A percentile compares a stretch with the other conserved stretches of the same genome.
phyloP scores from a whole-genome alignment of 2,888 invertebrate genomes.

The Cataglyphis cursor region DNA sequence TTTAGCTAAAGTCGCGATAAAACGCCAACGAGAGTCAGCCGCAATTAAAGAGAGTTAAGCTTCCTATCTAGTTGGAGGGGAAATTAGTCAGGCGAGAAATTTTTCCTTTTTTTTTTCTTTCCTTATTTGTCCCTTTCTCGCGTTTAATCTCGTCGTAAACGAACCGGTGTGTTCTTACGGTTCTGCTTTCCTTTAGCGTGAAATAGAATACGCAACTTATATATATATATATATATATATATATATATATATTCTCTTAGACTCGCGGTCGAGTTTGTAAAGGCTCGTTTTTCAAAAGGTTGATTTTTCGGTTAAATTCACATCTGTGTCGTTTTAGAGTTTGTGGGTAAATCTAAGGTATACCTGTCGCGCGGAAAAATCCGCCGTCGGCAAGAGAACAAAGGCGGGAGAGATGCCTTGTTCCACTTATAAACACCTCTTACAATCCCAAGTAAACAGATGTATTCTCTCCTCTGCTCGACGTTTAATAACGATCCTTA shows the following conservation, averaged over 20 bases:
- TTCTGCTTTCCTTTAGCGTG: conserved; percentile 42
- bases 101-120: conserved; percentile 1
- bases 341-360: conserved; percentile 5
- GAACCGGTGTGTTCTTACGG: not conserved
- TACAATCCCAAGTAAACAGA: conserved; percentile 79
- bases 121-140: not conserved
- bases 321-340: conserved; percentile 70
- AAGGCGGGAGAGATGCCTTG: conserved; percentile 73
- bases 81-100: conserved; percentile 36
- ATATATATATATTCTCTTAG: conserved; percentile 19
- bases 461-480: conserved; percentile 32
- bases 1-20: conserved; percentile 54
- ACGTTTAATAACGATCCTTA: conserved; percentile 66
- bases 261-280: conserved; percentile 58
- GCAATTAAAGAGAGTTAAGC: conserved; percentile 52
- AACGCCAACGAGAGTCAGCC: conserved; percentile 57
- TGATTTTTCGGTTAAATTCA: conserved; percentile 80
- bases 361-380: not conserved
- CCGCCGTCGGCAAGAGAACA: conserved; percentile 75
- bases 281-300: conserved; percentile 72
- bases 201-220: conserved; percentile 58
- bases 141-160: conserved; percentile 21
- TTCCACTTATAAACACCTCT: conserved; percentile 80
- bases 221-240: not conserved
- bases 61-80: conserved; percentile 28